Percentiles rank a stretch among this genome's conserved stretches.
Conservation (phyloP, 2,797 vertebrate genomes). For the Scomberomorus guttatus region DNA sequence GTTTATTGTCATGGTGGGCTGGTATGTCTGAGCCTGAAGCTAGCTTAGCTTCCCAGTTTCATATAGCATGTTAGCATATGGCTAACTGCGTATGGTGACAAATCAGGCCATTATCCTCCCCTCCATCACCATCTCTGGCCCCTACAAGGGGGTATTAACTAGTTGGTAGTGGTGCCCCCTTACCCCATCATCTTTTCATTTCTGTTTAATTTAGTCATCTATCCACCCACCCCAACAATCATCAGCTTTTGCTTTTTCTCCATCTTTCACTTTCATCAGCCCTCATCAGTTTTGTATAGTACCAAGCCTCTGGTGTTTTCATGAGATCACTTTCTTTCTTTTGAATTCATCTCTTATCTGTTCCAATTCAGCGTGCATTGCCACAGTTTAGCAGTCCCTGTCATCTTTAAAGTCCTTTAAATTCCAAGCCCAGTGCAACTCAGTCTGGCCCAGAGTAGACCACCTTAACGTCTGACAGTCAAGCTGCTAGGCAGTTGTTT, state of each 20-base stretch:
- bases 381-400: background rate
- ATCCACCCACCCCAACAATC: background rate
- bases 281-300: background rate
- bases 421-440: background rate
- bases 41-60: constrained; percentile 12
- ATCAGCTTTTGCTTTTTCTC: background rate
- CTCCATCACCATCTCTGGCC: constrained; percentile 69
- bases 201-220: constrained; percentile 29
- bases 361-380: background rate
- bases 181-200: constrained; percentile 47
- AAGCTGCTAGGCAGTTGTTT: constrained; percentile 79
- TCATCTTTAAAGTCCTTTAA: background rate
- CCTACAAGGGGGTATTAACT: constrained; percentile 71
- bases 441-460: background rate
- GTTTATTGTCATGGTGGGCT: constrained; percentile 48
- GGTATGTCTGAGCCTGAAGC: constrained; percentile 49
- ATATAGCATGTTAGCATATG: constrained; percentile 68
- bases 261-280: background rate
- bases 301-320: background rate
- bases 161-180: constrained; percentile 30
- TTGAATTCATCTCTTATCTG: constrained; percentile 7
- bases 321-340: background rate
- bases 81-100: constrained; percentile 54
- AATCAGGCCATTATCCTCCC: constrained; percentile 36
- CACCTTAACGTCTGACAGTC: background rate